Base-by-base conservation (phyloP, 2,888 invertebrate genomes). In the Pomacea canaliculata region DNA sequence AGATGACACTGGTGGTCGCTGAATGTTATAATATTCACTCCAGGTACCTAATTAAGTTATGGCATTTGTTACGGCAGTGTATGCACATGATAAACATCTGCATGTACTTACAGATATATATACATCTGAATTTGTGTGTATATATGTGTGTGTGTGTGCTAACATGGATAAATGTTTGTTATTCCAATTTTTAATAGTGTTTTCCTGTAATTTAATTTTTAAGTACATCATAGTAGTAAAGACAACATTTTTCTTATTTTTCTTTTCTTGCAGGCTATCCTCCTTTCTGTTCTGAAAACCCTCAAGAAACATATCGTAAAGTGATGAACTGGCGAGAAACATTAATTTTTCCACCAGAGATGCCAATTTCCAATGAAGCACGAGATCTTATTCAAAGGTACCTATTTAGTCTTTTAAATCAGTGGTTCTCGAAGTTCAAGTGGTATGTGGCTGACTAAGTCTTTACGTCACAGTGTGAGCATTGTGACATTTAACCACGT, bases 281-380 rank as follows among this genome's bases (percentile, higher is more conserved):
- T 81, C 99, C 99, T 75, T 99, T 99, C 92, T 99, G 99, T 92
- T 99, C 99, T 77, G 99, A 99, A 92, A 98, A 96, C 85, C 97
- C 97, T 7, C 97, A 97, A 91, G 98, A 98, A 92, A 98, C 98
- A 37, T 98, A 98, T 91, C 93, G 94, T 76, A 97, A 97, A 92
- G 99, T 99, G 85, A 98, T 99, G 97, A 98, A 98, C 89, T 99
- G 99, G 99, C 94, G 97, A 83, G 98, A 99, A 90, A 99, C 99
- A 2, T 93, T 99, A 78, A 95, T 97, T 76, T 99, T 99, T 92
- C 99, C 99, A 19, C 98, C 99, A 0, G 99, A 99, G 93, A 97
- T 98, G 88, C 99, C 99, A 82, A 99, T 99, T 91, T 98, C 98
- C 82, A 97, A 97, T 92, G 97, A 98, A 92, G 97, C 99, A 82